Percentiles rank a stretch among this genome's conserved stretches.
Evolutionary conservation across 2,888 invertebrate species (phyloP).

Genomic region (Eledona agricola): DNA sequence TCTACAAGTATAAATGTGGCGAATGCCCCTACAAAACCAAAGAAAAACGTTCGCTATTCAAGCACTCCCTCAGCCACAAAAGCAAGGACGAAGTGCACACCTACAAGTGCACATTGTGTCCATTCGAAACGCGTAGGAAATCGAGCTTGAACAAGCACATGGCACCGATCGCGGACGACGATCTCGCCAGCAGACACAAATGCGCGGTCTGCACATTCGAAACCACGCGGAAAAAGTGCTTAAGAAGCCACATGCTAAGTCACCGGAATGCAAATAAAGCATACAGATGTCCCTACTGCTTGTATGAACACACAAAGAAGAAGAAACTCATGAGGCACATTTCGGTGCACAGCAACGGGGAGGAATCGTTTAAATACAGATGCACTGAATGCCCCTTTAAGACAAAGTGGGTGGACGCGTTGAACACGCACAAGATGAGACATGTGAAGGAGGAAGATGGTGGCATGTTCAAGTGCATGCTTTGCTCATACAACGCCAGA

Average conservation of each 20-base stretch:
- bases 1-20: constrained; percentile 35
- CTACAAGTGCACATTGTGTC: constrained; percentile 36
- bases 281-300: constrained; percentile 28
- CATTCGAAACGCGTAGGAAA: constrained; percentile 37
- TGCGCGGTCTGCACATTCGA: constrained; percentile 26
- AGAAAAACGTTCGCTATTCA: constrained; percentile 35
- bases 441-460: constrained; percentile 31
- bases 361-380: constrained; percentile 25
- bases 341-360: constrained; percentile 23
- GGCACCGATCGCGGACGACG: constrained; percentile 17
- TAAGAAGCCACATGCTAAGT: constrained; percentile 31
- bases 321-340: constrained; percentile 30
- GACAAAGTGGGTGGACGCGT: constrained; percentile 30
- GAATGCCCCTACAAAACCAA: constrained; percentile 36
- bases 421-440: constrained; percentile 27
- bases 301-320: constrained; percentile 27
- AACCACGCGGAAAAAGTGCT: constrained; percentile 27
- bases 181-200: constrained; percentile 12
- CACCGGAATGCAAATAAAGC: constrained; percentile 26
- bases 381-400: constrained; percentile 31
- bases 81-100: constrained; percentile 26
- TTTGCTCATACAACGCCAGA: constrained; percentile 31
- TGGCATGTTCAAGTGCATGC: constrained; percentile 21
- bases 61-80: constrained; percentile 35
- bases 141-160: constrained; percentile 24